Evolutionary conservation across 2,113 vertebrate genomes (phyloP).

Genomic region (Taxidea taxus): DNA sequence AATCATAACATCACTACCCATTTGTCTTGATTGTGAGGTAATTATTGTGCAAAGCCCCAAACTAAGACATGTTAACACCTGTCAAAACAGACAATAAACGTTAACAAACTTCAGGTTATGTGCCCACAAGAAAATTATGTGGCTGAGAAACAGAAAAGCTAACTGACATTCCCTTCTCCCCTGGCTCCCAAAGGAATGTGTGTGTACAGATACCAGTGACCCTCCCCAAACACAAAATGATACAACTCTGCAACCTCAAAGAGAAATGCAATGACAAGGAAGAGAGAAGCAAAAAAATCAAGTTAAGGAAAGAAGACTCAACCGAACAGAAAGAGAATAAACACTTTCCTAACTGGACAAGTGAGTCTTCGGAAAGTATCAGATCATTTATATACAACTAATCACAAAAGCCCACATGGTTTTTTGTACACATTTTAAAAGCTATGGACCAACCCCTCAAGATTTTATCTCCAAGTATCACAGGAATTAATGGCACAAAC

Average conservation of each 20-base stretch:
- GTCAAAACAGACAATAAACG: background rate
- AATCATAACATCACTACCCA: background rate
- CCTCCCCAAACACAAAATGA: conserved; percentile 35
- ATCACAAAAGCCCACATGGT: background rate
- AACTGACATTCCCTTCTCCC: background rate
- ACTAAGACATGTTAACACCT: background rate
- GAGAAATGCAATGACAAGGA: background rate
- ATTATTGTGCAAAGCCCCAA: background rate
- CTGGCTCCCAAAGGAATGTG: background rate
- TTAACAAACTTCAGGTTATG: background rate
- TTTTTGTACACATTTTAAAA: conserved; percentile 10
- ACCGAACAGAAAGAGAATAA: background rate
- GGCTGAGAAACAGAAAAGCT: background rate
- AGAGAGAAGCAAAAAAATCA: background rate
- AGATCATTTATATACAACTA: background rate
- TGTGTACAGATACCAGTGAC: background rate
- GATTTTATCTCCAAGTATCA: background rate
- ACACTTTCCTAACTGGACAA: background rate
- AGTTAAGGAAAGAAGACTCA: background rate
- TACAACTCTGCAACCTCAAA: conserved; percentile 3
- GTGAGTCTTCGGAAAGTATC: background rate
- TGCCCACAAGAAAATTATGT: background rate
- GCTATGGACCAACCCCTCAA: background rate
- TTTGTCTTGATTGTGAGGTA: background rate
- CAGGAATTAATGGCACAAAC: background rate